A percentile compares a stretch with the other conserved stretches of the same genome.
These are phyloP conservation scores for Protaetia brevitarsis DNA, from an alignment of 1,140 invertebrate genomes.

Conservation along the genomic window DNA sequence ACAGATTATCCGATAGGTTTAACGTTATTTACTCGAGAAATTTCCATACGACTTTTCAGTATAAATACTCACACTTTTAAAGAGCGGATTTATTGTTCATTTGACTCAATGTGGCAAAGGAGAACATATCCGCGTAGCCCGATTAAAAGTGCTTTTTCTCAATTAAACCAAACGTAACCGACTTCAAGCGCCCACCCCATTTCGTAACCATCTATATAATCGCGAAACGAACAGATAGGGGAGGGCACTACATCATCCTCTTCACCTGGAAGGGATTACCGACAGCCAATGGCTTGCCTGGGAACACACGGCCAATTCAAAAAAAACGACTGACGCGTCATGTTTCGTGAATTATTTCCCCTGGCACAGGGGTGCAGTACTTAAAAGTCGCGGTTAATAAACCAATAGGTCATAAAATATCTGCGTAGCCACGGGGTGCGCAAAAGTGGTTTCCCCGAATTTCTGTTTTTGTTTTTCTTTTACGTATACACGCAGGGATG, in stretches of 20 bases:
- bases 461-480: too few species aligned
- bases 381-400: slow-evolving; percentile 7
- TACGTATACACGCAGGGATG: too few species aligned
- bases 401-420: neutral
- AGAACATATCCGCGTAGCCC: too few species aligned
- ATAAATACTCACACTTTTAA: too few species aligned
- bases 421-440: neutral
- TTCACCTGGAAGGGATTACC: neutral
- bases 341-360: neutral
- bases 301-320: neutral
- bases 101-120: too few species aligned
- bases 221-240: neutral
- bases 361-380: neutral
- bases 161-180: neutral
- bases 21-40: too few species aligned
- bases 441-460: neutral
- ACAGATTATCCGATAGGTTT: too few species aligned
- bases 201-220: neutral
- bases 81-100: too few species aligned
- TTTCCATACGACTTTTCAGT: too few species aligned
- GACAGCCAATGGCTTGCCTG: neutral
- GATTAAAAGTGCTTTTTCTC: too few species aligned
- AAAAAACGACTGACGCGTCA: neutral
- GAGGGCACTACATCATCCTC: neutral
- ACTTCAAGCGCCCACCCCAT: neutral